Evolutionary conservation across 1,140 invertebrate species (phyloP), one percentile per base, ranked within the genome.

Genomic region (Babylonia areolata): DNA sequence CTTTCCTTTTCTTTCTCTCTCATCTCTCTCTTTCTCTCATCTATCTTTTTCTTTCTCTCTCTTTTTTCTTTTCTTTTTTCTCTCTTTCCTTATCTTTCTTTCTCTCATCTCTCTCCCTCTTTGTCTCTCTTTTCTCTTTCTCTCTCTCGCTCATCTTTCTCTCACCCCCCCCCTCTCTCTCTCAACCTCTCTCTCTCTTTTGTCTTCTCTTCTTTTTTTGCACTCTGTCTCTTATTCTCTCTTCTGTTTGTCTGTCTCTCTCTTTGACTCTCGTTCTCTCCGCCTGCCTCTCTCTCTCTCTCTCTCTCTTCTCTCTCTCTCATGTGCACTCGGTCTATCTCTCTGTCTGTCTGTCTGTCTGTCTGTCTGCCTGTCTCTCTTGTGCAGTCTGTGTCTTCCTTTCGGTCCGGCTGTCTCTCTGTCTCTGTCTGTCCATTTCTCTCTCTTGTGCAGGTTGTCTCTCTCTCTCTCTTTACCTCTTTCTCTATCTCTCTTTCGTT

Each of bases 61-160:
- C n/a, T 31, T 23, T 31, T 23, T 31, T 23, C 23, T 23, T 31
- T 23, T 31, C n/a, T 31, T 23, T 31, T 35, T 31, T 73, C 35
- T 73, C 71, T 73, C 71, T 73, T 31, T 37, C 31, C 35, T 31
- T 73, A 17, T 73, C 71, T 73, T 31, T 73, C 71, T 73, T 31
- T 73, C 71, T 73, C 31, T 73, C 71, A n/a, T 73, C 31, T 73
- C 71, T 73, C 71, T 73, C 71, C 35, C 71, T 73, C 71, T 73
- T 31, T 73, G 31, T 73, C 71, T 69, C 64, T 69, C 64, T 69
- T 23, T 69, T 31, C n/a, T 9, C 0, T 9, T 20, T 31, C n/a
- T n/a, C n/a, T n/a, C n/a, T n/a, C n/a, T n/a, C n/a, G n/a, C n/a
- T 69, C 64, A 6, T 31, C 64, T 31, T 23, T 31, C 64, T 69